Evolutionary conservation across 2,797 vertebrate species (phyloP).

Genomic region (Hoplostethus mediterraneus): DNA sequence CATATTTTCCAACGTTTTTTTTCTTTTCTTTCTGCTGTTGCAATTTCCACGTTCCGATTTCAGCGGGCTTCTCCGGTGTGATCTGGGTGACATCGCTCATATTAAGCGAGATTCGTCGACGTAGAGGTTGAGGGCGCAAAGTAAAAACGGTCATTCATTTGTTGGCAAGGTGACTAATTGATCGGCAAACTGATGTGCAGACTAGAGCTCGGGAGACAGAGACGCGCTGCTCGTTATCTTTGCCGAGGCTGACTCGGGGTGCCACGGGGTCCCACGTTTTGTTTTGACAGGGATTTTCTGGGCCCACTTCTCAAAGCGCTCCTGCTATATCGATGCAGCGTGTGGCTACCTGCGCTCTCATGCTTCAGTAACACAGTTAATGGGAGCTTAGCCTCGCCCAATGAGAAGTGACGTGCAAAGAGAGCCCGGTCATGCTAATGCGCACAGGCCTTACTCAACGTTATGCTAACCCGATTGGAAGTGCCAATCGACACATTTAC

Average conservation of each 20-base stretch:
- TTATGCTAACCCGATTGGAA: conserved; percentile 4
- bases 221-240: conserved; percentile 35
- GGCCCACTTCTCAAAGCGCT: conserved; percentile 28
- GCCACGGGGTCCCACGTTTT: conserved; percentile 34
- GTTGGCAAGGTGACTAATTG: conserved; percentile 59
- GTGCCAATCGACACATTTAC: neutral
- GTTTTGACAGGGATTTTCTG: conserved; percentile 53
- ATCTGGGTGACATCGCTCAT: conserved; percentile 35
- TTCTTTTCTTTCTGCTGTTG: conserved; percentile 18
- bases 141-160: conserved; percentile 41
- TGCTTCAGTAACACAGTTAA: conserved; percentile 78
- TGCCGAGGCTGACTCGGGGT: conserved; percentile 13
- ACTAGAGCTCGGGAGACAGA: conserved; percentile 27
- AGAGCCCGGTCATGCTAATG: conserved; percentile 68
- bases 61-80: conserved; percentile 52
- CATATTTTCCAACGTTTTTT: neutral
- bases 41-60: conserved; percentile 67
- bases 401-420: conserved; percentile 65
- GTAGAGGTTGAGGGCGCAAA: conserved; percentile 3
- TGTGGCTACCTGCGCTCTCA: conserved; percentile 62
- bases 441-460: conserved; percentile 34
- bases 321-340: conserved; percentile 47
- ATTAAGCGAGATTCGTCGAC: conserved; percentile 27
- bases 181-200: conserved; percentile 52
- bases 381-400: conserved; percentile 66